Percentiles rank a stretch among this genome's conserved stretches.
These are phyloP conservation scores for Gryllus bimaculatus DNA, from an alignment of 1,140 invertebrate species.

Conservation along the genomic window DNA sequence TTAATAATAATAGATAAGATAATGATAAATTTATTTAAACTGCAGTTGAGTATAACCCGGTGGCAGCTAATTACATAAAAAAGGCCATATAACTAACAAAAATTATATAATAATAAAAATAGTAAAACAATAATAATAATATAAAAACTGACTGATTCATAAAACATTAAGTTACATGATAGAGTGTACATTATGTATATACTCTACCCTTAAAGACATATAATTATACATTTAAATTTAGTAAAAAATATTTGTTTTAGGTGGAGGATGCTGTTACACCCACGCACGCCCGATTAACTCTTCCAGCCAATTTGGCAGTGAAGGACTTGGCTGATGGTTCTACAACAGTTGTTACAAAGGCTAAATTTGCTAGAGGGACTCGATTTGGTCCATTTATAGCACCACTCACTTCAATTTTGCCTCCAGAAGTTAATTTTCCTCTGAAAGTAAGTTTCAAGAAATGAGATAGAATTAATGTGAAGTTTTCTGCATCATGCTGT, in stretches of 20 bases:
- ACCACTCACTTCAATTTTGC: slow-evolving; percentile 31
- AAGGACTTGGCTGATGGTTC: slow-evolving; percentile 29
- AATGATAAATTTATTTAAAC: background rate
- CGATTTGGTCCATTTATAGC: slow-evolving; percentile 40
- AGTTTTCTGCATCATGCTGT: background rate
- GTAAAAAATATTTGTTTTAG: background rate
- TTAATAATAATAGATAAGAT: background rate
- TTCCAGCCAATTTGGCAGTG: slow-evolving; percentile 34
- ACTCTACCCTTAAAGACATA: too few relatives aligned
- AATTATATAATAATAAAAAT: too few relatives aligned
- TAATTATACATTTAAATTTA: too few relatives aligned
- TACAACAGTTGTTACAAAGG: slow-evolving; percentile 30
- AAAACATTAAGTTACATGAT: too few relatives aligned
- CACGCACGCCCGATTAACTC: slow-evolving; percentile 35
- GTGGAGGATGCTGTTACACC: slow-evolving; percentile 27
- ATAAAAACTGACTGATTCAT: too few relatives aligned
- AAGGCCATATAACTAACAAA: too few relatives aligned
- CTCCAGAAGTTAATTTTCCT: slow-evolving; percentile 32
- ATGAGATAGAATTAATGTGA: background rate
- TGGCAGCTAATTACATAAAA: too few relatives aligned
- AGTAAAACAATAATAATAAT: too few relatives aligned
- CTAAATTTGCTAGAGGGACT: slow-evolving; percentile 32
- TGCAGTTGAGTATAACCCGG: too few relatives aligned
- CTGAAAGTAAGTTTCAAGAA: slow-evolving; percentile 29
- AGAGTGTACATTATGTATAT: too few relatives aligned